Conservation (phyloP, 2,888 invertebrate genomes). For the Lepidochrysops patricia region DNA sequence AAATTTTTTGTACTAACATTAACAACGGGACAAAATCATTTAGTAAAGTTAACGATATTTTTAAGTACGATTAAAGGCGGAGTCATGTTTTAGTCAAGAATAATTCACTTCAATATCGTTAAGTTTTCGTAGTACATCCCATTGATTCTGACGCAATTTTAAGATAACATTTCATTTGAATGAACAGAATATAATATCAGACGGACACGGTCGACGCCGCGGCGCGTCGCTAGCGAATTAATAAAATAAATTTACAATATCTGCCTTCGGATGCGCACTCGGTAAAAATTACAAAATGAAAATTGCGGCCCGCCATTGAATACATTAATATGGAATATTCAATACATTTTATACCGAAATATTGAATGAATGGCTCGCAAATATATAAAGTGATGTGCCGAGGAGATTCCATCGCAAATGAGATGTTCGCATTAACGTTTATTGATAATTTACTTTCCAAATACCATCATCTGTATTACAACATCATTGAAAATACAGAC, state of each 20-base stretch:
- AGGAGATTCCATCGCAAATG: constrained; percentile 52
- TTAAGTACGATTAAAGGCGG: too few relatives aligned
- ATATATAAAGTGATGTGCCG: constrained; percentile 54
- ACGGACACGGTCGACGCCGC: constrained; percentile 15
- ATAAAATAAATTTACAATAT: constrained; percentile 39
- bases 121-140: too few relatives aligned
- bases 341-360: constrained; percentile 66
- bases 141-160: too few relatives aligned
- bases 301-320: constrained; percentile 70
- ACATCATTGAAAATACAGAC: too few relatives aligned
- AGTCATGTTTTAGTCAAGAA: too few relatives aligned
- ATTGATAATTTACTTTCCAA: constrained; percentile 37
- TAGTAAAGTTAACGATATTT: too few relatives aligned
- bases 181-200: too few relatives aligned
- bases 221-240: constrained; percentile 22
- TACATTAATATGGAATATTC: constrained; percentile 74
- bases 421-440: constrained; percentile 44
- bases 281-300: constrained; percentile 74
- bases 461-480: constrained; percentile 9
- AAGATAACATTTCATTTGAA: too few relatives aligned
- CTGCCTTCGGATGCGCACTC: constrained; percentile 50
- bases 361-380: constrained; percentile 57
- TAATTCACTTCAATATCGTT: too few relatives aligned
- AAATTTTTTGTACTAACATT: too few relatives aligned
- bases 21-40: too few relatives aligned